A percentile compares a stretch with the other conserved stretches of the same genome.
Evolutionary conservation across 2,113 vertebrate genomes (phyloP).

Genomic region (Hoplias malabaricus): DNA sequence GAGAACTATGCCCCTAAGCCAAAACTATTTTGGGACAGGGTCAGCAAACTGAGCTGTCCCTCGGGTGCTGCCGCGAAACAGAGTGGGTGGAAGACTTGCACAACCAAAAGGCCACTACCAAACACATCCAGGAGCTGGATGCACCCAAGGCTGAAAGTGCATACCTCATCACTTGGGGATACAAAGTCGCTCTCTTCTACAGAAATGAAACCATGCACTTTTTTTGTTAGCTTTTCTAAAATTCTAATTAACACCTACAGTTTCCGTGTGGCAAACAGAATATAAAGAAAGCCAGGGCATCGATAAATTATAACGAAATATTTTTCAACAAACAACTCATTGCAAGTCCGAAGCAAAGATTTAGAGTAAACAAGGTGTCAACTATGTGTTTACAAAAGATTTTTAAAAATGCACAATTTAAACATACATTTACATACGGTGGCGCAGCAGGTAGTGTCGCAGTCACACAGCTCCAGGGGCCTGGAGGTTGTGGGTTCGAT

Average conservation of each 20-base stretch:
- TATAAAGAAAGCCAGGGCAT: too few relatives aligned
- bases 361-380: too few relatives aligned
- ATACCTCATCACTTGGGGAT: not conserved
- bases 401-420: too few relatives aligned
- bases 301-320: not conserved
- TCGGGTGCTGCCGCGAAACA: conserved; percentile 8
- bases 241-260: not conserved
- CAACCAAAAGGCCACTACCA: conserved; percentile 19
- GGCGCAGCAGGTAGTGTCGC: too few relatives aligned
- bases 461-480: too few relatives aligned
- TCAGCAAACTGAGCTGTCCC: conserved; percentile 44
- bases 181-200: not conserved
- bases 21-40: conserved; percentile 45
- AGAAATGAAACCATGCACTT: not conserved
- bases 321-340: too few relatives aligned
- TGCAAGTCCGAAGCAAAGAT: too few relatives aligned
- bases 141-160: not conserved
- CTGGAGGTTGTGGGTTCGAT: too few relatives aligned
- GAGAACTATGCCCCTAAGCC: conserved; percentile 24
- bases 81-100: conserved; percentile 32
- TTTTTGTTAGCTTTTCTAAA: not conserved
- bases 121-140: conserved; percentile 9
- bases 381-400: too few relatives aligned
- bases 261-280: not conserved
- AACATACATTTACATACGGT: too few relatives aligned